These are phyloP conservation scores for Eulimnadia texana DNA, from an alignment of 1,140 invertebrate species.

Conservation along the genomic window DNA sequence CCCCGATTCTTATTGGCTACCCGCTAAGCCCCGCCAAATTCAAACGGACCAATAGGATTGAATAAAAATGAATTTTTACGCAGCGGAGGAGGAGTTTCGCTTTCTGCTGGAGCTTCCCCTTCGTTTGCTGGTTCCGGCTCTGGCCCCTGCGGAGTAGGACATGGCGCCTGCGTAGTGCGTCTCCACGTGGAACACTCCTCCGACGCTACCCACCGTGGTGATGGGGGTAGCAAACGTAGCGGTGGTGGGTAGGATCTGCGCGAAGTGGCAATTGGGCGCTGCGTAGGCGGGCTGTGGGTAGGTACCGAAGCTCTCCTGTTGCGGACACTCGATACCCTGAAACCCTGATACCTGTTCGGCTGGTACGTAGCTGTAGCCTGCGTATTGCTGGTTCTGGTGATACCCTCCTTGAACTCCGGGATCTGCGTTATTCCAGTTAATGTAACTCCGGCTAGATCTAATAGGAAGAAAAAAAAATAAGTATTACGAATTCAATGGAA, in stretches of 20 bases:
- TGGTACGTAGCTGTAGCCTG: neutral
- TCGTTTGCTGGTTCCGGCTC: neutral
- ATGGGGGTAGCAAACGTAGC: neutral
- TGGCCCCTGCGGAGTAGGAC: neutral
- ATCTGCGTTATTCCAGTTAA: neutral
- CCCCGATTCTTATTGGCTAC: too few relatives aligned
- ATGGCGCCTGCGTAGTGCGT: neutral
- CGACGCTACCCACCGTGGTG: neutral
- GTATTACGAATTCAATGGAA: neutral
- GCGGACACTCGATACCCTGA: neutral
- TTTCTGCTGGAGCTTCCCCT: neutral
- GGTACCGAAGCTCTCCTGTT: neutral
- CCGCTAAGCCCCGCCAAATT: too few relatives aligned
- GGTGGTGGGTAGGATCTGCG: neutral
- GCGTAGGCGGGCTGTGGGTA: neutral
- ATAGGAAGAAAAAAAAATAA: too few relatives aligned
- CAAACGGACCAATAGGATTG: neutral
- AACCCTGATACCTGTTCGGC: neutral
- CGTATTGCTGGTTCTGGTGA: neutral
- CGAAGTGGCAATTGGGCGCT: neutral
- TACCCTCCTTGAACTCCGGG: neutral
- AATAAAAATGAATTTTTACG: neutral
- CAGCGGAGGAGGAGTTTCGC: neutral
- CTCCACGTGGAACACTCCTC: neutral
- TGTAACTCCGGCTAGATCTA: neutral